Evolutionary conservation across 1,140 invertebrate genomes (phyloP).

Genomic region (Tetragnatha versicolor): DNA sequence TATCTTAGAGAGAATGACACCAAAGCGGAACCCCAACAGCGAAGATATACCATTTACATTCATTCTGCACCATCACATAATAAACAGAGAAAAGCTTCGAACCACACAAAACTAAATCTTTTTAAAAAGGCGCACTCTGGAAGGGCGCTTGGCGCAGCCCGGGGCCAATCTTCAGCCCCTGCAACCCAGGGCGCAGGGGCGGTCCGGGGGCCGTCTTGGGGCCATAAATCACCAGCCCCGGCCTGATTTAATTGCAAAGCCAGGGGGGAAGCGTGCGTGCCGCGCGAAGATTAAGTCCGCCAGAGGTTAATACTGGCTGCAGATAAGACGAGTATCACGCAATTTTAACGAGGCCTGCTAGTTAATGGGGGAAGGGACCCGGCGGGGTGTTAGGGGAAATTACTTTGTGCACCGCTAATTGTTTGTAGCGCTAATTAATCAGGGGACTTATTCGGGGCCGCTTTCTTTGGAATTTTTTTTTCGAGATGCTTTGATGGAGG

Average conservation of each 20-base stretch:
- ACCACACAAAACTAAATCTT: too few species aligned
- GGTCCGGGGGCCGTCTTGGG: conserved; percentile 26
- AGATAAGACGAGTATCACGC: conserved; percentile 47
- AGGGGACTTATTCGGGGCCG: background rate
- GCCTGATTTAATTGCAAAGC: conserved; percentile 52
- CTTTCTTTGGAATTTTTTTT: conserved; percentile 12
- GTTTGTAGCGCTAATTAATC: conserved; percentile 53
- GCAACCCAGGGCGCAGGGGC: conserved; percentile 29
- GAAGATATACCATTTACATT: too few species aligned
- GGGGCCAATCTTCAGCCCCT: conserved; percentile 31
- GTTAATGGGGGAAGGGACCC: conserved; percentile 20
- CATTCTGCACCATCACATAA: too few species aligned
- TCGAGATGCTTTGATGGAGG: background rate
- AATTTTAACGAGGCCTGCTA: conserved; percentile 41
- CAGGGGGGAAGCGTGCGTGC: conserved; percentile 34
- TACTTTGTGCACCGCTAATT: conserved; percentile 50
- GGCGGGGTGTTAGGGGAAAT: conserved; percentile 44
- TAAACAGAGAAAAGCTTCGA: too few species aligned
- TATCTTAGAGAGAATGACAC: too few species aligned
- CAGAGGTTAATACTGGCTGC: conserved; percentile 43
- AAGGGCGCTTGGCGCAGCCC: too few species aligned
- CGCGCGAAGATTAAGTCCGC: conserved; percentile 36
- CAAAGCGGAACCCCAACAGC: too few species aligned
- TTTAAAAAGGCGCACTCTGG: too few species aligned
- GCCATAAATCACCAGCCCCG: conserved; percentile 43